phyloP scores from a whole-genome alignment of 2,797 vertebrate genomes.

The Cynopterus sphinx region DNA sequence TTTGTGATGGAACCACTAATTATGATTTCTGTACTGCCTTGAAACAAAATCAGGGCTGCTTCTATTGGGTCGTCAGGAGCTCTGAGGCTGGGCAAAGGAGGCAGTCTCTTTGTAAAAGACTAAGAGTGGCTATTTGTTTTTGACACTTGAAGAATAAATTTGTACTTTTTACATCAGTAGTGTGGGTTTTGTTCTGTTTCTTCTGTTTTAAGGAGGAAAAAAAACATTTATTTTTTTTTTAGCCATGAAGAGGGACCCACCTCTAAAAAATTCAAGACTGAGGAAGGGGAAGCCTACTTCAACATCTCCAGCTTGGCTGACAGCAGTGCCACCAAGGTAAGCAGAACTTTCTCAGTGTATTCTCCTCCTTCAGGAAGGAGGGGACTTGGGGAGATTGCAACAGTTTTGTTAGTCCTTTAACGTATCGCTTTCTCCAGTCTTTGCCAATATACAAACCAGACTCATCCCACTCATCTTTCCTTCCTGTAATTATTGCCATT shows the following conservation, averaged over 20 bases:
- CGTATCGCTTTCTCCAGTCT: not conserved
- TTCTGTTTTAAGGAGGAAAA: not conserved
- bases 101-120: not conserved
- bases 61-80: no score
- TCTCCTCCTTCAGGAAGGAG: not conserved
- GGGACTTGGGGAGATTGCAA: not conserved
- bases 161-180: not conserved
- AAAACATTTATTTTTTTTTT: slow-evolving; percentile 54
- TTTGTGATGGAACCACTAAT: not conserved
- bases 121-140: not conserved
- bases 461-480: not conserved
- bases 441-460: not conserved
- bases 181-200: not conserved
- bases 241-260: slow-evolving; percentile 88
- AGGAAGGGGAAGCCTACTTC: slow-evolving; percentile 87
- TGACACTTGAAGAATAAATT: slow-evolving; percentile 14
- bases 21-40: not conserved
- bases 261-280: slow-evolving; percentile 88
- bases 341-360: slow-evolving; percentile 62
- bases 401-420: not conserved
- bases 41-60: not conserved
- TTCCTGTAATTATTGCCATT: not conserved
- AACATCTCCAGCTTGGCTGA: slow-evolving; percentile 90
- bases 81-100: not conserved
- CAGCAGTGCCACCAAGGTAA: slow-evolving; percentile 92